Evolutionary conservation across 1,140 invertebrate species (phyloP).

Genomic region (Nebria ingens): DNA sequence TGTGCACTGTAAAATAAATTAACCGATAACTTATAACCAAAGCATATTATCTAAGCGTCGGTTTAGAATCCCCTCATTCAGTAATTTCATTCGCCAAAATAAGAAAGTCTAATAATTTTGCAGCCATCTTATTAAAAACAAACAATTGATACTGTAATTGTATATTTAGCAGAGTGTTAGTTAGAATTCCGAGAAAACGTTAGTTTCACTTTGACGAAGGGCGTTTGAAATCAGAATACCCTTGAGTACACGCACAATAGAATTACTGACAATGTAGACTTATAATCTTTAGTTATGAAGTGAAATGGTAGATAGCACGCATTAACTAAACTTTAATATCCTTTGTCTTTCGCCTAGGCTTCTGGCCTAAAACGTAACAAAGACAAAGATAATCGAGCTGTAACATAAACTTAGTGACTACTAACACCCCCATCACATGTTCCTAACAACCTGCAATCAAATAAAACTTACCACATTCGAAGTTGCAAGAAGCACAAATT

Average conservation of each 20-base stretch:
- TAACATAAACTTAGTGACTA: not conserved
- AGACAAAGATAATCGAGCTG: not conserved
- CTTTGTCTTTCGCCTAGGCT: not conserved
- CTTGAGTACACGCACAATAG: not conserved
- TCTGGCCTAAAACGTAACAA: not conserved
- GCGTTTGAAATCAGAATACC: not conserved
- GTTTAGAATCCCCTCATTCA: no score
- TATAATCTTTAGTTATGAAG: constrained; percentile 7
- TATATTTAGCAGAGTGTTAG: no score
- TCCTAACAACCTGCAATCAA: not conserved
- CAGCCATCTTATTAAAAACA: no score
- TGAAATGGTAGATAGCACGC: constrained; percentile 2
- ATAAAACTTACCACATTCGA: not conserved
- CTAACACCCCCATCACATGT: not conserved
- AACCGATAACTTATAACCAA: no score
- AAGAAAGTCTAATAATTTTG: no score
- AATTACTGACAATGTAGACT: not conserved
- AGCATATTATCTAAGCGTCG: no score
- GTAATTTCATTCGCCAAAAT: no score
- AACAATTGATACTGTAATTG: no score
- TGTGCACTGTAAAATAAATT: no score
- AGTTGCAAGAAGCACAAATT: not conserved
- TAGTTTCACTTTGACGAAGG: not conserved
- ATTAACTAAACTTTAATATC: constrained; percentile 7
- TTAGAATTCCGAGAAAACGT: no score